Percentiles rank a stretch among this genome's conserved stretches.
phyloP scores from a whole-genome alignment of 2,888 invertebrate genomes.

The Abrostola triplasia region DNA sequence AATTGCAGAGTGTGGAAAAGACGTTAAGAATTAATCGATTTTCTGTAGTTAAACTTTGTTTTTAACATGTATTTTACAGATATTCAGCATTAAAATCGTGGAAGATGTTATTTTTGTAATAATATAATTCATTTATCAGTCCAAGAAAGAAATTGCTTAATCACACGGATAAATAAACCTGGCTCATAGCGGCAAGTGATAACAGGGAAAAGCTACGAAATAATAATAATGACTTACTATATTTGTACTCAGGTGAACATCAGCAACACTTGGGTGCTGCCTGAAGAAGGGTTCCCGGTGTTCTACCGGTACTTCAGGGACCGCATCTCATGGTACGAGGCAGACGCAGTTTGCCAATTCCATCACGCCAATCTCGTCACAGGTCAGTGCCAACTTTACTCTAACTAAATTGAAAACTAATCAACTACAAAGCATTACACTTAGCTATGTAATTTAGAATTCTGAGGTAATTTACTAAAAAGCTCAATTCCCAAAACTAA shows the following conservation, averaged over 20 bases:
- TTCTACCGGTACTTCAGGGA: slow-evolving; percentile 95
- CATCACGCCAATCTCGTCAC: slow-evolving; percentile 94
- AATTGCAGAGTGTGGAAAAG: slow-evolving; percentile 13
- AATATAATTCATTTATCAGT: too few relatives aligned
- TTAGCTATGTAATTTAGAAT: background rate
- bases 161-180: too few relatives aligned
- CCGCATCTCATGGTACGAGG: slow-evolving; percentile 95
- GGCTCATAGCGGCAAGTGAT: background rate
- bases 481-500: slow-evolving; percentile 2
- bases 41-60: slow-evolving; percentile 1
- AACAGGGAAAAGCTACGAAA: background rate
- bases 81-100: too few relatives aligned
- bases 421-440: slow-evolving; percentile 8
- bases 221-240: background rate
- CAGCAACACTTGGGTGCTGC: slow-evolving; percentile 94
- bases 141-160: too few relatives aligned
- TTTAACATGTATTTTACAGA: too few relatives aligned
- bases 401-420: slow-evolving; percentile 17
- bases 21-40: slow-evolving; percentile 2
- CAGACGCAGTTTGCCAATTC: slow-evolving; percentile 94
- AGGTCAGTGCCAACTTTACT: slow-evolving; percentile 85
- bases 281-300: slow-evolving; percentile 93
- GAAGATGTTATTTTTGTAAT: too few relatives aligned
- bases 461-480: slow-evolving; percentile 12
- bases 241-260: slow-evolving; percentile 91